Evolutionary conservation across 2,113 vertebrate species (phyloP).

Genomic region (Odontophorus gujanensis): DNA sequence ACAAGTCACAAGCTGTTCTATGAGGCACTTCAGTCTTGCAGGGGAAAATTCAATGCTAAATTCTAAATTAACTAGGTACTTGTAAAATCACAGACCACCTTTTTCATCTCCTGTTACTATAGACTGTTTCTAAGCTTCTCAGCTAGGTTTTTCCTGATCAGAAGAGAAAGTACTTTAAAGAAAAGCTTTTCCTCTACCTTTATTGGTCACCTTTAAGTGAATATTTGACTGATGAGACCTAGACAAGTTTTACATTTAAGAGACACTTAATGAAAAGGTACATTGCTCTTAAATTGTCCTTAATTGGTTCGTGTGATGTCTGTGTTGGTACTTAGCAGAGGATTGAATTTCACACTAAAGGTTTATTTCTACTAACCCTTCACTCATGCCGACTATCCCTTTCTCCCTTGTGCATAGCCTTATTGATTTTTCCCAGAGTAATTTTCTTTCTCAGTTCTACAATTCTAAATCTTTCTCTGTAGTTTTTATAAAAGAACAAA

Average conservation of each 20-base stretch:
- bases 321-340: slow-evolving; percentile 33
- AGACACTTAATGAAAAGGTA: slow-evolving; percentile 46
- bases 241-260: slow-evolving; percentile 30
- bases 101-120: slow-evolving; percentile 18
- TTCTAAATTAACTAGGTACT: slow-evolving; percentile 17
- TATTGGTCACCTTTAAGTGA: slow-evolving; percentile 42
- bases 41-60: slow-evolving; percentile 28
- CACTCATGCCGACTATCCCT: slow-evolving; percentile 25
- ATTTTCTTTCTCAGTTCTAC: slow-evolving; percentile 30
- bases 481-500: not conserved
- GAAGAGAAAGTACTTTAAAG: slow-evolving; percentile 12
- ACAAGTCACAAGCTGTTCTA: slow-evolving; percentile 48
- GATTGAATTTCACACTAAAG: slow-evolving; percentile 54
- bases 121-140: slow-evolving; percentile 17
- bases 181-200: not conserved
- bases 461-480: not conserved
- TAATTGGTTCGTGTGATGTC: slow-evolving; percentile 26
- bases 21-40: not conserved
- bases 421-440: slow-evolving; percentile 32
- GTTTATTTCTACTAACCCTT: slow-evolving; percentile 44
- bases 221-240: slow-evolving; percentile 33
- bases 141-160: not conserved
- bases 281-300: slow-evolving; percentile 31
- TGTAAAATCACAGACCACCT: slow-evolving; percentile 20
- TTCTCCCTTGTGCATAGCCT: slow-evolving; percentile 5